Percentiles rank a stretch among this genome's conserved stretches.
Evolutionary conservation across 2,797 vertebrate genomes (phyloP).

Genomic region (Emys orbicularis): DNA sequence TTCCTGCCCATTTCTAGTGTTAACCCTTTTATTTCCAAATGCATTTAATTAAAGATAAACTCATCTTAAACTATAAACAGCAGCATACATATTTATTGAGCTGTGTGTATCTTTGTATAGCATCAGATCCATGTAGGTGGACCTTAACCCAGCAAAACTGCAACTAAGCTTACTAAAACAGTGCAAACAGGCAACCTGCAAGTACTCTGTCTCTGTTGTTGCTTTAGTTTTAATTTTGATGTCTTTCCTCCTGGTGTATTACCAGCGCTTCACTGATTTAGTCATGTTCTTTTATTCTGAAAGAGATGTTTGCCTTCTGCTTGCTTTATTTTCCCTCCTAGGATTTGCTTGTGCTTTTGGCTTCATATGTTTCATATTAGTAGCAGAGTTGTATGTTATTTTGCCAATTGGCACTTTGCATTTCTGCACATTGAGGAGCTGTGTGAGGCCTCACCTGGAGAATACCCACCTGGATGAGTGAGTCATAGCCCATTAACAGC

Average conservation of each 20-base stretch:
- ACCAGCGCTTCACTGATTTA: constrained; percentile 15
- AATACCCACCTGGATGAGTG: constrained; percentile 60
- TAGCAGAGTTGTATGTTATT: constrained; percentile 52
- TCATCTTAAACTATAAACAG: neutral
- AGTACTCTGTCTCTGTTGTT: neutral
- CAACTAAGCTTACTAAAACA: neutral
- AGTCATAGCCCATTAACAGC: constrained; percentile 8
- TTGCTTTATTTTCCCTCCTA: constrained; percentile 52
- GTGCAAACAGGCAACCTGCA: neutral
- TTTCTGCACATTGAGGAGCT: constrained; percentile 76
- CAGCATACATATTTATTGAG: neutral
- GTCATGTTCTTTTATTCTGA: constrained; percentile 67
- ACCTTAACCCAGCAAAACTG: neutral
- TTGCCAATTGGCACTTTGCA: constrained; percentile 69
- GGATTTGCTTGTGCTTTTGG: constrained; percentile 63
- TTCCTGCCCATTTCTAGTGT: neutral
- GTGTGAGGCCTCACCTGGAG: constrained; percentile 66
- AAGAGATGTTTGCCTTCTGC: constrained; percentile 69
- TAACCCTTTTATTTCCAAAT: neutral
- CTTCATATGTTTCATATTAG: constrained; percentile 61
- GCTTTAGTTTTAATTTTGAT: neutral
- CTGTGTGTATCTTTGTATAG: neutral
- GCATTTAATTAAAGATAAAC: neutral
- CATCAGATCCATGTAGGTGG: neutral
- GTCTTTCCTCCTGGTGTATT: constrained; percentile 3